Percentiles rank a stretch among this genome's conserved stretches.
These are phyloP conservation scores for Ianthella basta DNA, from an alignment of 37 sponge, comb jelly and placozoan species.

Conservation along the genomic window DNA sequence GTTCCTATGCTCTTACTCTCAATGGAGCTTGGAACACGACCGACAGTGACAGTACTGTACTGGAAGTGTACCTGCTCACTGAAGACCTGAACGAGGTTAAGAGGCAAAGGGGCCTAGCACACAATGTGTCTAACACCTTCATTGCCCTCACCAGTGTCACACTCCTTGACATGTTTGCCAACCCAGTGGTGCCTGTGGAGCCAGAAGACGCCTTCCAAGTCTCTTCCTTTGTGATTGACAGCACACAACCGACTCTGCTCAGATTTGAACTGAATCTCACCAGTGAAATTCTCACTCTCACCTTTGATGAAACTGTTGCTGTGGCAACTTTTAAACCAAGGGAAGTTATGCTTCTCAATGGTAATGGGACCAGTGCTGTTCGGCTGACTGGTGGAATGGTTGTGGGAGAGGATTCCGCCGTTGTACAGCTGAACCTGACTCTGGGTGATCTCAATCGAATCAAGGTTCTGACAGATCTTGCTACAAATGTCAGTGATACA, in stretches of 20 bases:
- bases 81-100: conserved; percentile 86
- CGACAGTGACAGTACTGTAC: conserved; percentile 42
- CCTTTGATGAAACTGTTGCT: conserved; percentile 82
- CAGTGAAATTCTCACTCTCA: conserved; percentile 61
- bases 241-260: conserved; percentile 51
- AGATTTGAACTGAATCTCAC: conserved; percentile 72
- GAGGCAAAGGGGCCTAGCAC: conserved; percentile 69
- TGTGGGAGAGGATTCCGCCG: conserved; percentile 56
- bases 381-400: conserved; percentile 22
- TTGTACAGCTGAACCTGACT: conserved; percentile 64
- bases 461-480: conserved; percentile 66
- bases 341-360: conserved; percentile 56
- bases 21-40: conserved; percentile 55
- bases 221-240: conserved; percentile 48
- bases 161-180: conserved; percentile 76
- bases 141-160: conserved; percentile 44
- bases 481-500: conserved; percentile 56
- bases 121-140: conserved; percentile 53
- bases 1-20: conserved; percentile 39
- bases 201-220: conserved; percentile 37
- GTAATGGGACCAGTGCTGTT: conserved; percentile 4
- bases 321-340: conserved; percentile 47
- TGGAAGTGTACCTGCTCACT: conserved; percentile 39
- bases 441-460: conserved; percentile 75
- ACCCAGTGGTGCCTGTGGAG: conserved; percentile 53